A percentile compares a stretch with the other conserved stretches of the same genome.
Conservation (phyloP, 2,888 invertebrate genomes). For the Acanthopleura granulata region DNA sequence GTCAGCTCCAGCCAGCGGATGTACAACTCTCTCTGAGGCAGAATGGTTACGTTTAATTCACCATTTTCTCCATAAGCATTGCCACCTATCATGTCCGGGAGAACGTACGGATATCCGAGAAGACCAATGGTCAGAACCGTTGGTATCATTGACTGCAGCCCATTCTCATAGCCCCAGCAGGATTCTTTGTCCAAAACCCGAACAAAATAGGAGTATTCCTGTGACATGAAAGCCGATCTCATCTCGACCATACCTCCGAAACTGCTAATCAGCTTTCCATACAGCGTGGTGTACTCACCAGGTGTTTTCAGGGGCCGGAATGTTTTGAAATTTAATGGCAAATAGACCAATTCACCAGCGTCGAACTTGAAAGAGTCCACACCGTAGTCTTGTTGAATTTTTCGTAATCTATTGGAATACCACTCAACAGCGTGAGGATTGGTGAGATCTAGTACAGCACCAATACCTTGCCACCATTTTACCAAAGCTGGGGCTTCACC, state of each 20-base stretch:
- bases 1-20: conserved; percentile 88
- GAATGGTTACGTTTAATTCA: not conserved
- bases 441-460: conserved; percentile 84
- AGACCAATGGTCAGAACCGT: conserved; percentile 77
- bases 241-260: conserved; percentile 83
- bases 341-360: conserved; percentile 73
- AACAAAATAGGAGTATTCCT: conserved; percentile 84
- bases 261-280: conserved; percentile 40
- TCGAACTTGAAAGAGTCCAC: conserved; percentile 91
- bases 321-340: conserved; percentile 36
- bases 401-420: conserved; percentile 79
- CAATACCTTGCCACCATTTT: conserved; percentile 82
- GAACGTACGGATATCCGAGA: conserved; percentile 90
- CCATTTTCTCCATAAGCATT: conserved; percentile 72
- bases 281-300: conserved; percentile 46
- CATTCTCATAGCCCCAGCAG: conserved; percentile 85
- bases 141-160: conserved; percentile 84
- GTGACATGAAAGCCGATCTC: conserved; percentile 84
- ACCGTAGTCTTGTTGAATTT: conserved; percentile 76
- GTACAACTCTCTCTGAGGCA: conserved; percentile 72
- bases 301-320: conserved; percentile 37
- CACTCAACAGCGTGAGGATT: conserved; percentile 85
- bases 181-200: conserved; percentile 88
- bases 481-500: conserved; percentile 64
- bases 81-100: conserved; percentile 93